A percentile compares a stretch with the other conserved stretches of the same genome.
Conservation (phyloP, 2,888 invertebrate species). For the Rhamnusium bicolor region DNA sequence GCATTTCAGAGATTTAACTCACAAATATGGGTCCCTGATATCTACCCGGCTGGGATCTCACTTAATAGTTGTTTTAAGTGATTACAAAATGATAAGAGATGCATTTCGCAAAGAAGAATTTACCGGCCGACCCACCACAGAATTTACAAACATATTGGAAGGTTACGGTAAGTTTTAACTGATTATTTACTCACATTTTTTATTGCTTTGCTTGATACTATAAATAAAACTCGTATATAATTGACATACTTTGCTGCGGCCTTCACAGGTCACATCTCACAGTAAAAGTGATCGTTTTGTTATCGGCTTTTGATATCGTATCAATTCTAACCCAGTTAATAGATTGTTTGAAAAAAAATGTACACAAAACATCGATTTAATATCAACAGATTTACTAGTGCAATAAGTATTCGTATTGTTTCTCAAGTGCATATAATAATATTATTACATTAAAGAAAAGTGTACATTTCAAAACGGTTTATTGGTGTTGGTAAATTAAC, state of each 20-base stretch:
- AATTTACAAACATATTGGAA: slow-evolving; percentile 88
- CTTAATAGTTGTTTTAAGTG: slow-evolving; percentile 88
- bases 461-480: not conserved
- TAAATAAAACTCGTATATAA: slow-evolving; percentile 57
- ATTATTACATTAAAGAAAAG: not conserved
- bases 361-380: slow-evolving; percentile 22
- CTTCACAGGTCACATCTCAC: slow-evolving; percentile 66
- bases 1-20: slow-evolving; percentile 83
- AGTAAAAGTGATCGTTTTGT: slow-evolving; percentile 63
- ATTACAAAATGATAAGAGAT: slow-evolving; percentile 88
- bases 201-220: slow-evolving; percentile 39
- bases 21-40: slow-evolving; percentile 87
- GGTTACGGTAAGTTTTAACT: slow-evolving; percentile 87
- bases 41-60: slow-evolving; percentile 87
- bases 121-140: slow-evolving; percentile 89
- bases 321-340: slow-evolving; percentile 56
- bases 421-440: not conserved
- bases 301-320: slow-evolving; percentile 51
- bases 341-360: slow-evolving; percentile 19
- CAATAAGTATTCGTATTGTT: not conserved
- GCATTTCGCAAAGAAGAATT: slow-evolving; percentile 90
- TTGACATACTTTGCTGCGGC: slow-evolving; percentile 66
- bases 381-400: not conserved
- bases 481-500: not conserved
- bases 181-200: slow-evolving; percentile 23